Evolutionary conservation across 2,113 vertebrate species (phyloP).

Genomic region (Apteryx mantelli): DNA sequence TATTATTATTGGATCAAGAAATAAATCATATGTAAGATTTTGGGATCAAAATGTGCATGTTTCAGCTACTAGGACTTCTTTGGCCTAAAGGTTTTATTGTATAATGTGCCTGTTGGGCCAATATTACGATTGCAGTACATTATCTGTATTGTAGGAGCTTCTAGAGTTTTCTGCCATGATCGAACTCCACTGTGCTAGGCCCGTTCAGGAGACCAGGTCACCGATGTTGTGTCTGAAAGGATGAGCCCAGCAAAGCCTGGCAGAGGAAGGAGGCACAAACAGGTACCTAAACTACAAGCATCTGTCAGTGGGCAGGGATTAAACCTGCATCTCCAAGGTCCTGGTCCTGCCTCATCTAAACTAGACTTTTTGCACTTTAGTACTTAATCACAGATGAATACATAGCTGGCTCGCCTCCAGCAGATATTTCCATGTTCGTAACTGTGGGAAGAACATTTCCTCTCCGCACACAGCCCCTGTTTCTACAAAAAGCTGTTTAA

Average conservation of each 20-base stretch:
- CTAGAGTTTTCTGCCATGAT: background rate
- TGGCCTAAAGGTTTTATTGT: background rate
- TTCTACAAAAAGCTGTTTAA: background rate
- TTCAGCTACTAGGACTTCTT: background rate
- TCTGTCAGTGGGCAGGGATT: background rate
- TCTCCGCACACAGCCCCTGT: accelerated
- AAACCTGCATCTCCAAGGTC: background rate
- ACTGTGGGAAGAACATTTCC: background rate
- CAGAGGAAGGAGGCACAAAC: background rate
- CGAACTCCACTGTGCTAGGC: background rate
- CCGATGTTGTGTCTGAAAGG: accelerated
- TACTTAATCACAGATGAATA: background rate
- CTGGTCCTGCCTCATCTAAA: background rate
- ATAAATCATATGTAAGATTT: background rate
- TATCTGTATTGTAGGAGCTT: background rate
- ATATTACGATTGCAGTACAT: background rate
- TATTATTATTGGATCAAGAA: background rate
- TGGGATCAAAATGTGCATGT: background rate
- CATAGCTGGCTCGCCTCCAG: background rate
- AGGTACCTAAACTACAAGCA: background rate
- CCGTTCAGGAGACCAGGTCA: background rate
- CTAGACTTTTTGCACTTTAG: too few relatives aligned
- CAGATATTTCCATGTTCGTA: background rate
- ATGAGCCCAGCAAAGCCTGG: background rate
- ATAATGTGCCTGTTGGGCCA: background rate